Percentiles rank a stretch among this genome's conserved stretches.
These are phyloP conservation scores for Pseudorasbora parva DNA, from an alignment of 2,113 vertebrate genomes.

Conservation along the genomic window DNA sequence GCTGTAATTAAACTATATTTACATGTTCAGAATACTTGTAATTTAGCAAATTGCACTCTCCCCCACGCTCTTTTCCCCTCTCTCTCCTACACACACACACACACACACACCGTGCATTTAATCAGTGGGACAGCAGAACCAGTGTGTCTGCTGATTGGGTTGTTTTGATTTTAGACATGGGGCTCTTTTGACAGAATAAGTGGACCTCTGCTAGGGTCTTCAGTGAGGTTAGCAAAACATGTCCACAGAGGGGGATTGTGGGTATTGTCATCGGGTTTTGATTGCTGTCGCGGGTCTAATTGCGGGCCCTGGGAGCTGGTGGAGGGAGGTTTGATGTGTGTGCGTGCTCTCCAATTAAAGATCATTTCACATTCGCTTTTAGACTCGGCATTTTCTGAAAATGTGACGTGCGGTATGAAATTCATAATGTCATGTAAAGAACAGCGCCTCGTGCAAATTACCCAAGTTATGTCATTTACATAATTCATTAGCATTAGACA, in stretches of 20 bases:
- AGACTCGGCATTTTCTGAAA: not conserved
- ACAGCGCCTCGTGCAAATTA: conserved; percentile 7
- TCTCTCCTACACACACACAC: conserved; percentile 28
- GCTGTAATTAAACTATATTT: conserved; percentile 99
- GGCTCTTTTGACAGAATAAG: conserved; percentile 95
- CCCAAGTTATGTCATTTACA: conserved; percentile 12
- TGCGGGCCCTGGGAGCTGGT: conserved; percentile 82
- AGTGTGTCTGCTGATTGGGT: conserved; percentile 93
- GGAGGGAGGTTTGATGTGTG: conserved; percentile 55
- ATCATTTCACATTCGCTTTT: conserved; percentile 30
- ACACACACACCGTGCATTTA: conserved; percentile 88
- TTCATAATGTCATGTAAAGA: conserved; percentile 21
- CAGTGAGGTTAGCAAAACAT: conserved; percentile 96
- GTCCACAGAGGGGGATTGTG: conserved; percentile 82
- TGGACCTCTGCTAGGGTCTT: conserved; percentile 92
- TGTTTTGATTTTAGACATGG: conserved; percentile 80
- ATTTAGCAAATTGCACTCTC: conserved; percentile 99
- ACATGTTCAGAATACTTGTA: conserved; percentile 99
- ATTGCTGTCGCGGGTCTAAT: conserved; percentile 93
- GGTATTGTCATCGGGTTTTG: conserved; percentile 89
- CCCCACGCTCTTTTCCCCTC: conserved; percentile 33
- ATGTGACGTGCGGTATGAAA: not conserved
- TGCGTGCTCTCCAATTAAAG: conserved; percentile 48
- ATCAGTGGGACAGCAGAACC: conserved; percentile 93
- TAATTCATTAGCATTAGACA: conserved; percentile 26